phyloP scores from a whole-genome alignment of 2,113 vertebrate genomes.

The Cyanoliseus patagonus region DNA sequence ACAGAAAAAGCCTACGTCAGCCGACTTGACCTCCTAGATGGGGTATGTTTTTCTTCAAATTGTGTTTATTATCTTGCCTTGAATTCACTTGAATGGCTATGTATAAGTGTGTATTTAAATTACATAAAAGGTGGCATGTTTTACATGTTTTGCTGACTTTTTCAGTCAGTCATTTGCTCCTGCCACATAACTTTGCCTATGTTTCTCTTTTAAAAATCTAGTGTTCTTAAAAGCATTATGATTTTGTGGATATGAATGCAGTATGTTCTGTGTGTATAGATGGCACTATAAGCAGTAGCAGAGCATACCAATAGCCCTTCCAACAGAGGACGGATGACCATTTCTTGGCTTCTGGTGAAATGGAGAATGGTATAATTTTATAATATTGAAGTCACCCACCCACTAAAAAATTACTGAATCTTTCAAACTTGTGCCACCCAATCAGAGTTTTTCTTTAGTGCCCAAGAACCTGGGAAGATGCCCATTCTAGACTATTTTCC shows the following conservation, averaged over 20 bases:
- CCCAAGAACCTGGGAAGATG: not conserved
- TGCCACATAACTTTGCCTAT: not conserved
- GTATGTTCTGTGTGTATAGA: not conserved
- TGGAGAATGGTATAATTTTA: not conserved
- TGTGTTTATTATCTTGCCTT: not conserved
- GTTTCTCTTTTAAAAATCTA: not conserved
- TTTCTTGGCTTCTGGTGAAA: not conserved
- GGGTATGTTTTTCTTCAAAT: slow-evolving; percentile 63
- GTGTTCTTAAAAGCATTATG: not conserved
- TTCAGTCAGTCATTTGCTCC: not conserved
- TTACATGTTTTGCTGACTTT: not conserved
- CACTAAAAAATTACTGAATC: not conserved
- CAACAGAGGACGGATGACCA: not conserved
- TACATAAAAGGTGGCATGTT: not conserved
- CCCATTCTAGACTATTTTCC: not conserved
- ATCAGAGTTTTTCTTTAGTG: not conserved
- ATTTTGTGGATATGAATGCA: not conserved
- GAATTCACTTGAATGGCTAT: not conserved
- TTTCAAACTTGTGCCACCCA: not conserved
- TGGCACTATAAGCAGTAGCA: not conserved
- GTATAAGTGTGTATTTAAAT: not conserved
- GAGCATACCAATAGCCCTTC: not conserved
- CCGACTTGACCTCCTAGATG: slow-evolving; percentile 86
- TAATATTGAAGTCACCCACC: not conserved
- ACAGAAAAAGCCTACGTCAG: slow-evolving; percentile 94